Percentiles rank a stretch among this genome's conserved stretches.
These are phyloP conservation scores for Oedothorax gibbosus DNA, from an alignment of 1,140 invertebrate genomes.

Conservation along the genomic window DNA sequence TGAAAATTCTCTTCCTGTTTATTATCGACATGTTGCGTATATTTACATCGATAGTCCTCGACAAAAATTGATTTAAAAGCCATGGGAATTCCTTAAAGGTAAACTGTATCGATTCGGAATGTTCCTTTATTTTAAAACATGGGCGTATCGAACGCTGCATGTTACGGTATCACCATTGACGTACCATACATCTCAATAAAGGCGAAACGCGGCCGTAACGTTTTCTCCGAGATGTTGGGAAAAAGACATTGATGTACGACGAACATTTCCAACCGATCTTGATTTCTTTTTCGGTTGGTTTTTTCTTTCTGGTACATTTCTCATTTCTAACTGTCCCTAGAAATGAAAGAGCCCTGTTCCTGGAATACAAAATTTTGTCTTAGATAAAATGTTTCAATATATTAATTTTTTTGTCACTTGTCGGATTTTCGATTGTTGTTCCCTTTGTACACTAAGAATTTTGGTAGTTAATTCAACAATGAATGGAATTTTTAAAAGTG, in stretches of 20 bases:
- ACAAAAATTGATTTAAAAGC: neutral
- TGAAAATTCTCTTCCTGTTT: too few relatives aligned
- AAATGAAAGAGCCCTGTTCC: too few relatives aligned
- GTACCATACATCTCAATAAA: conserved; percentile 47
- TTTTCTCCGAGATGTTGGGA: neutral
- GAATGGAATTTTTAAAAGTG: too few relatives aligned
- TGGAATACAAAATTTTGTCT: too few relatives aligned
- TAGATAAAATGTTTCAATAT: too few relatives aligned
- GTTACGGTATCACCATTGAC: conserved; percentile 18
- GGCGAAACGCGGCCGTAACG: conserved; percentile 41
- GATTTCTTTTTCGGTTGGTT: conserved; percentile 19
- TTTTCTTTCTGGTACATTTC: neutral
- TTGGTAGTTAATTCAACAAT: too few relatives aligned
- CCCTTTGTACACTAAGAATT: too few relatives aligned
- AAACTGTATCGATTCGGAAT: conserved; percentile 23
- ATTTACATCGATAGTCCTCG: too few relatives aligned
- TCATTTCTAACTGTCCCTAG: too few relatives aligned
- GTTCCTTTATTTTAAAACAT: conserved; percentile 13
- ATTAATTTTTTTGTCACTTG: too few relatives aligned
- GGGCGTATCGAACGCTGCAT: conserved; percentile 24
- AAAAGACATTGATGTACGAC: conserved; percentile 47
- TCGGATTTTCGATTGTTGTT: too few relatives aligned
- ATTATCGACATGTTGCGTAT: too few relatives aligned
- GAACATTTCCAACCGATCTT: conserved; percentile 39
- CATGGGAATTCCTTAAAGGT: neutral